These are phyloP conservation scores for Clarias magur DNA, from an alignment of 2,113 vertebrate genomes.

Conservation along the genomic window DNA sequence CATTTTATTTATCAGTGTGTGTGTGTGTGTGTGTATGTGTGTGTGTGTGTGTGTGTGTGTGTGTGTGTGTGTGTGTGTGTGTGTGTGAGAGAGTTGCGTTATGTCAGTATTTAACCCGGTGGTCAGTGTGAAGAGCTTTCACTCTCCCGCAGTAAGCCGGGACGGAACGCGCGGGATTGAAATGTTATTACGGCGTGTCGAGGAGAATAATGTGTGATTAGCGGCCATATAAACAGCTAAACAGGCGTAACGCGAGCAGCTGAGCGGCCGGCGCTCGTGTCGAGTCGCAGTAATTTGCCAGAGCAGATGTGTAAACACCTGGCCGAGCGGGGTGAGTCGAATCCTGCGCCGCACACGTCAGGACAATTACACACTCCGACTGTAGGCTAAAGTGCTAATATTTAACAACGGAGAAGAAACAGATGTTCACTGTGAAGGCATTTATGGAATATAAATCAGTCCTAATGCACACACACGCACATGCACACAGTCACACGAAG, in stretches of 20 bases:
- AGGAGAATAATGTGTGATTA: neutral
- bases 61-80: too few species aligned
- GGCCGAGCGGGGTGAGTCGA: neutral
- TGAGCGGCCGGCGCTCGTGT: neutral
- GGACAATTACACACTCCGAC: neutral
- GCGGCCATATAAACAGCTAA: neutral
- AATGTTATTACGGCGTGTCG: neutral
- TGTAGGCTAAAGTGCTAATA: neutral
- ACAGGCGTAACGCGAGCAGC: neutral
- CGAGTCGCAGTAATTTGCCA: neutral
- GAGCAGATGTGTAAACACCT: constrained; percentile 30
- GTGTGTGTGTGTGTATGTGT: neutral
- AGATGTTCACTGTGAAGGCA: neutral
- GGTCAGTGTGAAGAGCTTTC: neutral
- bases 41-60: too few species aligned
- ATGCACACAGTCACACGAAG: neutral
- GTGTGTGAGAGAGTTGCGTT: too few species aligned
- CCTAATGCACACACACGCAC: neutral
- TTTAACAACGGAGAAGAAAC: neutral
- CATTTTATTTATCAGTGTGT: neutral
- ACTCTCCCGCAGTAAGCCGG: neutral
- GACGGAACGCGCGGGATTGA: neutral
- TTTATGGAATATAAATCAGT: neutral
- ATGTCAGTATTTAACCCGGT: neutral
- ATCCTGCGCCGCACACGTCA: neutral